A percentile compares a stretch with the other conserved stretches of the same genome.
These are phyloP conservation scores for Enteromius anoplus DNA, from an alignment of 2,797 vertebrate species.

Conservation along the genomic window DNA sequence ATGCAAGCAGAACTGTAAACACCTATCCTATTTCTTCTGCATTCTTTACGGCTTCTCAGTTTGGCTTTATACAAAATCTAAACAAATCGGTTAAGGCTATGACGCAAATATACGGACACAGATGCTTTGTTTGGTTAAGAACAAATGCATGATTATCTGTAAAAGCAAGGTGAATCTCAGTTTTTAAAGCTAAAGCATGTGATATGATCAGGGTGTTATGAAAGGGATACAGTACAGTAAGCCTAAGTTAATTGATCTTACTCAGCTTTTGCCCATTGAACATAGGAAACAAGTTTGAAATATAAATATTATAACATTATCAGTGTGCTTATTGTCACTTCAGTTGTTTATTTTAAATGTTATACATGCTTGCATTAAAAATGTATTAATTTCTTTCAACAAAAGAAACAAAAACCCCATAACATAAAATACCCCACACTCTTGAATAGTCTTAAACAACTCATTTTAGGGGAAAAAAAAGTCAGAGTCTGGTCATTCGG, in stretches of 20 bases:
- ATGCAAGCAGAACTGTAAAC: constrained; percentile 22
- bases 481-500: not conserved
- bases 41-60: constrained; percentile 24
- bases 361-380: not conserved
- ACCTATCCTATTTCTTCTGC: constrained; percentile 8
- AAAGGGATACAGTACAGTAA: constrained; percentile 5
- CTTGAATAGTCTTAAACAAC: not conserved
- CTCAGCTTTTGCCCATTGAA: not conserved
- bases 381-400: not conserved
- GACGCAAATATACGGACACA: not conserved
- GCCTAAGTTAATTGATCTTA: not conserved
- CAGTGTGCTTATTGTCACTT: not conserved
- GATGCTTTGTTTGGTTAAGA: not conserved
- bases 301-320: not conserved
- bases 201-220: not conserved
- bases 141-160: not conserved
- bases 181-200: not conserved
- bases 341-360: not conserved
- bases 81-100: constrained; percentile 16
- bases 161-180: constrained; percentile 3
- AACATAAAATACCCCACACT: not conserved
- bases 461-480: not conserved
- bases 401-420: not conserved
- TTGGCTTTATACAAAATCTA: constrained; percentile 7
- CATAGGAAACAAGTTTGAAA: not conserved